These are phyloP conservation scores for Atethmia centrago DNA, from an alignment of 2,888 invertebrate species.

Conservation along the genomic window DNA sequence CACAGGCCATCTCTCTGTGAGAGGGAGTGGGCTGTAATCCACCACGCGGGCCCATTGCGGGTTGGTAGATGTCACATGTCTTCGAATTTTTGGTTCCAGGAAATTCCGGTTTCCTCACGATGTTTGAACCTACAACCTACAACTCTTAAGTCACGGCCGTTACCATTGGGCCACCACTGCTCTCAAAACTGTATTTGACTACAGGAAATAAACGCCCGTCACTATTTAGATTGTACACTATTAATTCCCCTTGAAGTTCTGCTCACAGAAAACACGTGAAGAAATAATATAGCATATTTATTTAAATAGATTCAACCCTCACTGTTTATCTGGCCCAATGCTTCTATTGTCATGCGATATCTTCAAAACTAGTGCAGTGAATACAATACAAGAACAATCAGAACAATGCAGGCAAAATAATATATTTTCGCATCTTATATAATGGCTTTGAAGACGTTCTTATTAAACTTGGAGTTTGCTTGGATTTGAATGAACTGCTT, in stretches of 20 bases:
- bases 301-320: conserved; percentile 46
- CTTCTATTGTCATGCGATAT: conserved; percentile 26
- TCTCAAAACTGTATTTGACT: too few relatives aligned
- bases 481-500: not conserved
- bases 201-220: not conserved
- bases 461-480: not conserved
- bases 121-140: too few relatives aligned
- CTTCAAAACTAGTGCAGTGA: not conserved
- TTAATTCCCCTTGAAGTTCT: conserved; percentile 28
- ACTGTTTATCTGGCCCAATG: conserved; percentile 23
- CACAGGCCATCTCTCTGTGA: too few relatives aligned
- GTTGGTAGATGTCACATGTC: too few relatives aligned
- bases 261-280: conserved; percentile 16
- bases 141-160: too few relatives aligned
- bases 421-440: not conserved
- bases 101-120: too few relatives aligned
- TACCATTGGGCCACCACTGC: too few relatives aligned
- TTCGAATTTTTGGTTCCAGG: too few relatives aligned
- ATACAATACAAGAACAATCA: not conserved
- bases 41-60: too few relatives aligned
- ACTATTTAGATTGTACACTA: conserved; percentile 10
- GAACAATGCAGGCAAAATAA: not conserved
- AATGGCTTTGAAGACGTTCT: not conserved
- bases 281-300: conserved; percentile 26
- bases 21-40: too few relatives aligned